Conservation (phyloP, 2,113 vertebrate genomes). For the Cyanistes caeruleus region DNA sequence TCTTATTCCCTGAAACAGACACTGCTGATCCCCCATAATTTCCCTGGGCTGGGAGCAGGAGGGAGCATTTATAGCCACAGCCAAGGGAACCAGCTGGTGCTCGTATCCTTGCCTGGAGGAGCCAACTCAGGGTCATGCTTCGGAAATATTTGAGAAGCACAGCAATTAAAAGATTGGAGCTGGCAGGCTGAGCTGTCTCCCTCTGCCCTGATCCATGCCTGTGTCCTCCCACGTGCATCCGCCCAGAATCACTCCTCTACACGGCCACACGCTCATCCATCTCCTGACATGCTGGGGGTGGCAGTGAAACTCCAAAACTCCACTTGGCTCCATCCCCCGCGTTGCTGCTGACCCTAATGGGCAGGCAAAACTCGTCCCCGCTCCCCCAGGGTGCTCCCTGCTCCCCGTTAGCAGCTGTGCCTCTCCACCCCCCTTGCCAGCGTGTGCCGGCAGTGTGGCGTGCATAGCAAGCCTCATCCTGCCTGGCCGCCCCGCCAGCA, state of each 20-base stretch:
- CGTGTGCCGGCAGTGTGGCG: neutral
- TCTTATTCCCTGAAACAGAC: neutral
- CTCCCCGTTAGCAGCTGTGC: neutral
- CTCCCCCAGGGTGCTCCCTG: neutral
- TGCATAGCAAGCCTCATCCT: neutral
- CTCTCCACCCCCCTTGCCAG: neutral
- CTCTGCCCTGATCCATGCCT: neutral
- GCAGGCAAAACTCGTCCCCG: neutral
- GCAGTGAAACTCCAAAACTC: neutral
- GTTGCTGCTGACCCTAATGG: neutral
- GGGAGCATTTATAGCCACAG: neutral
- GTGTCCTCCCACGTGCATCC: neutral
- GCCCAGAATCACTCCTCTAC: neutral
- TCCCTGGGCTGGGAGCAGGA: neutral
- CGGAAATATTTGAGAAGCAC: neutral
- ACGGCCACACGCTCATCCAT: neutral
- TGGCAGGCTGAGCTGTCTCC: neutral
- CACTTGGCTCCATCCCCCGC: neutral
- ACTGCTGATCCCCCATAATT: neutral
- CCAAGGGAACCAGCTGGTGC: neutral
- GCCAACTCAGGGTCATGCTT: neutral
- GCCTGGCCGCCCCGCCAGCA: fast-evolving
- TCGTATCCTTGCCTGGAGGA: neutral
- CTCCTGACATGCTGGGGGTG: fast-evolving
- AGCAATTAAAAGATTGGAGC: neutral